Conservation (phyloP, 2,888 invertebrate species). For the Cephalotes varians region DNA sequence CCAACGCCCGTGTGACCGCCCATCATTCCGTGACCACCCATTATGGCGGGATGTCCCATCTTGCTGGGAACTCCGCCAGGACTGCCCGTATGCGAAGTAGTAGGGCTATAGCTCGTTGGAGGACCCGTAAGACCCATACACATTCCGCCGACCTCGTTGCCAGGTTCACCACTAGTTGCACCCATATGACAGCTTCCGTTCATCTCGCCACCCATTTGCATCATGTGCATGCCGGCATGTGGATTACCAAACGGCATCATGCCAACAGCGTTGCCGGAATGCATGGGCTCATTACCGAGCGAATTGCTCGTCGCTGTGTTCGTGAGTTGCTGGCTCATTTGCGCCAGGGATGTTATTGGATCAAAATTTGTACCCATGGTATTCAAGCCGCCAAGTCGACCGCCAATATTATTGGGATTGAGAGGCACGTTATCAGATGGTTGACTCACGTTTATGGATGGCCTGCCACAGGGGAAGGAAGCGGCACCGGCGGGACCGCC, state of each 20-base stretch:
- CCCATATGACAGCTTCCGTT: conserved; percentile 85
- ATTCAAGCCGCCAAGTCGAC: conserved; percentile 81
- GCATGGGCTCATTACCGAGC: conserved; percentile 87
- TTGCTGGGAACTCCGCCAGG: conserved; percentile 82
- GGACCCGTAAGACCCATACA: conserved; percentile 84
- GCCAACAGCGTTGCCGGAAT: conserved; percentile 82
- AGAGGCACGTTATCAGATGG: conserved; percentile 89
- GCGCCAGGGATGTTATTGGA: conserved; percentile 96
- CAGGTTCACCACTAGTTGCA: conserved; percentile 76
- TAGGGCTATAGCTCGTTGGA: conserved; percentile 83
- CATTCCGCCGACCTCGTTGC: conserved; percentile 81
- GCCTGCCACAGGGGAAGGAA: conserved; percentile 81
- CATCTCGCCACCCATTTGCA: conserved; percentile 85
- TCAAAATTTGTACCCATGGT: conserved; percentile 90
- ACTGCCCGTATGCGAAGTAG: conserved; percentile 83
- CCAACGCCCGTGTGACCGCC: conserved; percentile 80
- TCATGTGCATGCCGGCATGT: conserved; percentile 83
- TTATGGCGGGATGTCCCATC: conserved; percentile 81
- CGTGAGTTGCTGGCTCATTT: conserved; percentile 97
- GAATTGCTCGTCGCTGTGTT: conserved; percentile 90
- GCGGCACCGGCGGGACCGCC: conserved; percentile 73
- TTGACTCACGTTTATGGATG: conserved; percentile 82
- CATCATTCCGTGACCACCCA: conserved; percentile 84
- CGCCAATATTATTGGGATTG: conserved; percentile 89
- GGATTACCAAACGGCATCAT: conserved; percentile 88